Conservation (phyloP, 1,140 invertebrate genomes). For the Triops longicaudatus region DNA sequence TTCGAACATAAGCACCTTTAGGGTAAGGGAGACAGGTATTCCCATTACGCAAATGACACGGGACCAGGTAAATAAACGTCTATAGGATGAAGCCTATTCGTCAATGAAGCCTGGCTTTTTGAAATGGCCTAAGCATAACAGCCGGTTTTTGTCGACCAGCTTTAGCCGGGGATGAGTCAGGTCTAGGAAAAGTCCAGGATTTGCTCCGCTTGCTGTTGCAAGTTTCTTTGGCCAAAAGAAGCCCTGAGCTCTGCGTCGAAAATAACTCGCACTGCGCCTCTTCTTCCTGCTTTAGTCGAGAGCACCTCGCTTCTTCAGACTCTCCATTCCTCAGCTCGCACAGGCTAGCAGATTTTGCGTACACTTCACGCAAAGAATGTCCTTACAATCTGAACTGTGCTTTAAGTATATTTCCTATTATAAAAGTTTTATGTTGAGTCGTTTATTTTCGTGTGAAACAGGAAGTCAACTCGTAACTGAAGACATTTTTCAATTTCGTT, state of each 20-base stretch:
- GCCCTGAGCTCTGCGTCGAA: slow-evolving; percentile 1
- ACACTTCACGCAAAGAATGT: background rate
- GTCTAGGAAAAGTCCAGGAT: slow-evolving; percentile 11
- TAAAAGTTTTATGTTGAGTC: too few relatives aligned
- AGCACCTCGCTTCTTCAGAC: slow-evolving; percentile 1
- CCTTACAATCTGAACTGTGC: too few relatives aligned
- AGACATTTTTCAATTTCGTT: too few relatives aligned
- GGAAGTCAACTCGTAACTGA: too few relatives aligned
- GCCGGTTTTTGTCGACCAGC: background rate
- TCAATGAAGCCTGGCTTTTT: background rate
- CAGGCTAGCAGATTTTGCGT: background rate
- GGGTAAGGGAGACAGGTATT: background rate
- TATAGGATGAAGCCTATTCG: background rate
- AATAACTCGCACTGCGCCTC: background rate
- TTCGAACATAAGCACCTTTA: background rate
- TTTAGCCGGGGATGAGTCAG: background rate
- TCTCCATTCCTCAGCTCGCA: background rate
- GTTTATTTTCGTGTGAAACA: too few relatives aligned
- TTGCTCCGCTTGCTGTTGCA: background rate
- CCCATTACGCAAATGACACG: background rate
- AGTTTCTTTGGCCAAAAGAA: slow-evolving; percentile 15
- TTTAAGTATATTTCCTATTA: too few relatives aligned
- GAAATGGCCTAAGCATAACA: background rate
- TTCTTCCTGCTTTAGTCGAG: background rate
- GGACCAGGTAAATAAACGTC: background rate